These are phyloP conservation scores for Xenops minutus DNA, from an alignment of 2,797 vertebrate genomes.

Conservation along the genomic window DNA sequence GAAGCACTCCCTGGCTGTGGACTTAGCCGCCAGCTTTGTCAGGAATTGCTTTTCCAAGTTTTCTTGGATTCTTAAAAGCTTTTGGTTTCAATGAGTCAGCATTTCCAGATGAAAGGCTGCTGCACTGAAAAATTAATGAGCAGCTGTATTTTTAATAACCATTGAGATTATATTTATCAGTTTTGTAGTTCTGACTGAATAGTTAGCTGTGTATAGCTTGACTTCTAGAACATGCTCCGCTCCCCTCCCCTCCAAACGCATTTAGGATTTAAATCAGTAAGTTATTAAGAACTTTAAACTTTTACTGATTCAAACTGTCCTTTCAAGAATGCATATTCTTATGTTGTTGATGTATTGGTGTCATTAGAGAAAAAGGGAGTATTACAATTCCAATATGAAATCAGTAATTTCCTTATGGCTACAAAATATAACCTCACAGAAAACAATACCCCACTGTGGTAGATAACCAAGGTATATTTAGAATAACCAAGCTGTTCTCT, in stretches of 20 bases:
- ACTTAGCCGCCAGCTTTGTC: background rate
- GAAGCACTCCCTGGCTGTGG: background rate
- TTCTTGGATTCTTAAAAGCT: background rate
- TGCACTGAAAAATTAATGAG: background rate
- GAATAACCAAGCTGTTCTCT: background rate
- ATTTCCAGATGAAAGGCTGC: background rate
- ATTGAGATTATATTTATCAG: background rate
- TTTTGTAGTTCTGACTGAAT: background rate
- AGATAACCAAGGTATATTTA: background rate
- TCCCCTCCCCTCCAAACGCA: background rate
- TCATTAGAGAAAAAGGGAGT: background rate
- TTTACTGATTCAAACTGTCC: background rate
- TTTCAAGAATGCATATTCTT: background rate
- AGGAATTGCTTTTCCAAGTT: background rate
- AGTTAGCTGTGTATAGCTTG: background rate
- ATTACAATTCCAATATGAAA: background rate
- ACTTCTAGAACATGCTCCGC: background rate
- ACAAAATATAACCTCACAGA: background rate
- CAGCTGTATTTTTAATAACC: background rate
- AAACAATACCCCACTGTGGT: background rate
- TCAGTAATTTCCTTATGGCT: background rate
- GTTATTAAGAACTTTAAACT: background rate
- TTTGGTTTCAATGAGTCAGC: slow-evolving; percentile 15
- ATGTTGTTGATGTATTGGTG: background rate
- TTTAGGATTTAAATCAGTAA: background rate